A percentile compares a stretch with the other conserved stretches of the same genome.
Evolutionary conservation across 2,888 invertebrate genomes (phyloP).

Genomic region (Drosophila atroscutellata): DNA sequence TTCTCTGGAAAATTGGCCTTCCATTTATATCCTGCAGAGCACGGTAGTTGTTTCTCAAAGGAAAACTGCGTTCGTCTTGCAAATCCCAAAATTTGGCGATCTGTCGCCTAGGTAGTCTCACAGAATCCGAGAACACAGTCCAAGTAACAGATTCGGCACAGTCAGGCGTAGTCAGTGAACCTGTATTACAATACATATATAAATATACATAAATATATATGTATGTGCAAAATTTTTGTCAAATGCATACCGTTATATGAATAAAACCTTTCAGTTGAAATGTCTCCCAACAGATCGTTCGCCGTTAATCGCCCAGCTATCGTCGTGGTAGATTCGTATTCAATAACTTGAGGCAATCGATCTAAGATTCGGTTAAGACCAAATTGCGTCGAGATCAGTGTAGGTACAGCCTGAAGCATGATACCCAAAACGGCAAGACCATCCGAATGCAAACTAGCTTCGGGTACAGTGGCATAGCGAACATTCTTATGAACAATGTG

Average conservation of each 20-base stretch:
- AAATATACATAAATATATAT: neutral
- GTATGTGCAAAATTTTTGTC: neutral
- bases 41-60: conserved; percentile 57
- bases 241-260: conserved; percentile 80
- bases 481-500: conserved; percentile 89
- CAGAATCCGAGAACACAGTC: conserved; percentile 87
- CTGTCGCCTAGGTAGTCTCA: conserved; percentile 80
- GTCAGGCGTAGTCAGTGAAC: conserved; percentile 90
- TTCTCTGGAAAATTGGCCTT: conserved; percentile 43
- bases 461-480: conserved; percentile 85
- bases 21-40: conserved; percentile 42
- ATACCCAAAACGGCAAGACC: conserved; percentile 89
- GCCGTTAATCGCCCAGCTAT: conserved; percentile 53
- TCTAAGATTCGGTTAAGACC: conserved; percentile 69
- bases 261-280: conserved; percentile 68
- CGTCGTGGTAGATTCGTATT: conserved; percentile 50
- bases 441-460: conserved; percentile 85
- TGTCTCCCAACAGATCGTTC: conserved; percentile 66
- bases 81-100: conserved; percentile 57
- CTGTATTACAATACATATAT: conserved; percentile 72
- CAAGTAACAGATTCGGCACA: conserved; percentile 90
- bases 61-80: conserved; percentile 31
- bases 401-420: conserved; percentile 85
- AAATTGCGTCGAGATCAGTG: conserved; percentile 11
- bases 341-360: conserved; percentile 53